Evolutionary conservation across 2,113 vertebrate genomes (phyloP), one percentile per base, ranked within the genome.

Genomic region (Pedetes capensis): DNA sequence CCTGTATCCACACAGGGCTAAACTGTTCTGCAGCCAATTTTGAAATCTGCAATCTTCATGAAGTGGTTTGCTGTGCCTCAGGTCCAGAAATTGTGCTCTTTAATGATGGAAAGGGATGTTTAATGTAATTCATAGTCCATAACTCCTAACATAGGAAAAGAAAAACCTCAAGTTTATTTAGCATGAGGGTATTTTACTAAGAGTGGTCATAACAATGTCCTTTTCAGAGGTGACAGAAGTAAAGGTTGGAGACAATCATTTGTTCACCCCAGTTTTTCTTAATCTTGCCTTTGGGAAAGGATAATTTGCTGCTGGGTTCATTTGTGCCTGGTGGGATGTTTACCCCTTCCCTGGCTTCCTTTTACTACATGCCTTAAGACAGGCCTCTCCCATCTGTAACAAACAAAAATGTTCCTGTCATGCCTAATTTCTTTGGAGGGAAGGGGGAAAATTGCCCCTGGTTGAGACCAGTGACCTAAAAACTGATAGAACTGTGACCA

Each of bases 31-130:
- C 55, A 64, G 17, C 5, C 23, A 14, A 10, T 63, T 92, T 37
- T 78, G 37, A 75, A 91, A 90, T 20, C 17, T 64, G 9, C 12
- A 6, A 3, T 63, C 44, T 16, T 12, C 6, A 0, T 71, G 44
- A 68, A 9, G 23, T 18, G 29, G 29, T 23, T 82, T 39, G 57
- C 59, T 66, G 32, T 12, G 47, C 44, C 66, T 96, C 55, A 83
- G 57, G 42, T 93, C 34, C 42, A 59, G 49, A 95, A 75, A 16
- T n/a, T 80, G n/a, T 61, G 53, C 72, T 93, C 14, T 81, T 34
- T 29, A 75, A 91, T 61, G 20, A 68, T n/a, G 14, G 55, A 74
- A 68, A 93, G 16, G 44, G 49, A 87, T 93, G 75, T 61, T 47
- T 53, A 59, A 80, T 55, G 34, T 23, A 82, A 59, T 57, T 55